Evolutionary conservation across 2,113 vertebrate species (phyloP), one percentile per base, ranked within the genome.

Genomic region (Cebidichthys violaceus): DNA sequence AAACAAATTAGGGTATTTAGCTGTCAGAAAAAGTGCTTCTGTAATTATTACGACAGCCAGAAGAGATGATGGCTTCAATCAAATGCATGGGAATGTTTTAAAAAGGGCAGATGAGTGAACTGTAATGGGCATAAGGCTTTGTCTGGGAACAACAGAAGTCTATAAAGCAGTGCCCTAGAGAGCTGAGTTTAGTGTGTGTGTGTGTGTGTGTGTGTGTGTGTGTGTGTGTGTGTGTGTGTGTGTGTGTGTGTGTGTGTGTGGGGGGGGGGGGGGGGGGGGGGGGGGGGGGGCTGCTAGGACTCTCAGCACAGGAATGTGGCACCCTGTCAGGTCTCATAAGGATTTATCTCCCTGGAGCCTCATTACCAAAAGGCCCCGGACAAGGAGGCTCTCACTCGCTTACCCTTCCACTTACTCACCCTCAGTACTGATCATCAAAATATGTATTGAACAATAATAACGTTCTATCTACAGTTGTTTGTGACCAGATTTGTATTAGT

Each of bases 291-390:
- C 81, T 90, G 84, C 83, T 80, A 86, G 83, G 90, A 89, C 75
- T 89, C 84, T 70, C 64, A 75, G 75, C 60, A 77, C 33, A 87
- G 87, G 91, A 93, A 93, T 93, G 92, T 93, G 92, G 90, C 90
- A 90, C 90, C 87, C 90, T 92, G 92, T 93, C 92, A 92, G 90
- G 74, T 92, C 89, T 89, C 91, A 89, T 89, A 88, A 90, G 91
- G 90, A 91, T 94, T 91, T 88, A 92, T 93, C 90, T 93, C 87
- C 84, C 75, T 65, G 79, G 82, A 87, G 87, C 89, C 89, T 92
- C 87, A 89, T 92, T 92, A 90, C 79, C 37, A 62, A 88, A 90
- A 78, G 72, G 81, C 86, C 81, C 76, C 1, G 81, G 76, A 85
- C 69, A 81, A 90, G 85, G 82, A 90, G 85, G 37, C 77, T 75